Evolutionary conservation across 2,888 invertebrate species (phyloP), one percentile per base, ranked within the genome.

Genomic region (Lagria hirta): DNA sequence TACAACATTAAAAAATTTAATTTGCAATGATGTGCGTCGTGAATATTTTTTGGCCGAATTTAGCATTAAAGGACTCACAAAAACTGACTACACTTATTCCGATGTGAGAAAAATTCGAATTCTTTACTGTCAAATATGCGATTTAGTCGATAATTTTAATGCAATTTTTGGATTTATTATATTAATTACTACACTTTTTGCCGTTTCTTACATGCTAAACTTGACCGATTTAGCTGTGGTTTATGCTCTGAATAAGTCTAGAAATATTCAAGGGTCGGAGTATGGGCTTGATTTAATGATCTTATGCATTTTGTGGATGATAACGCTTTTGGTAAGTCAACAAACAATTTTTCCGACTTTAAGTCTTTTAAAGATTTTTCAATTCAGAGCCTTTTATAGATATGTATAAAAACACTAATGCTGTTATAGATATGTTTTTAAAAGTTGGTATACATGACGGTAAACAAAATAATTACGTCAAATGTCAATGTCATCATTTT

Each of bases 181-280:
- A 1, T 21, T 43, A n/a, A 7, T 20, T 3, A 15, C 29, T 7
- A 43, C 32, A 3, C 2, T 36, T 6, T 23, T 23, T 17, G 20
- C 15, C 1, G 32, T 43, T n/a, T 13, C 20, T 1, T 43, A 15
- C 30, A 37, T 32, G 6, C 14, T 43, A 2, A 43, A 43, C 26
- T 16, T 43, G 21, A 30, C 20, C 15, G 26, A 43, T 26, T n/a
- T 43, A 2, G 12, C 37, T 16, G n/a, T 37, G 32, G 43, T 43
- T 18, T 43, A 37, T 8, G 36, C 43, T 1, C 6, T 37, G 3
- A 17, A 16, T 6, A 23, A 2, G 5, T 2, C 12, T 1, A 36
- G 30, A 13, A 29, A 30, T 10, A 23, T 43, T n/a, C 5, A 26
- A 1, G 37, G 37, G 1, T 8, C 14, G 2, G 14, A 11, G 2